These are phyloP conservation scores for Lycocorax pyrrhopterus DNA, from an alignment of 2,113 vertebrate genomes.

Conservation along the genomic window DNA sequence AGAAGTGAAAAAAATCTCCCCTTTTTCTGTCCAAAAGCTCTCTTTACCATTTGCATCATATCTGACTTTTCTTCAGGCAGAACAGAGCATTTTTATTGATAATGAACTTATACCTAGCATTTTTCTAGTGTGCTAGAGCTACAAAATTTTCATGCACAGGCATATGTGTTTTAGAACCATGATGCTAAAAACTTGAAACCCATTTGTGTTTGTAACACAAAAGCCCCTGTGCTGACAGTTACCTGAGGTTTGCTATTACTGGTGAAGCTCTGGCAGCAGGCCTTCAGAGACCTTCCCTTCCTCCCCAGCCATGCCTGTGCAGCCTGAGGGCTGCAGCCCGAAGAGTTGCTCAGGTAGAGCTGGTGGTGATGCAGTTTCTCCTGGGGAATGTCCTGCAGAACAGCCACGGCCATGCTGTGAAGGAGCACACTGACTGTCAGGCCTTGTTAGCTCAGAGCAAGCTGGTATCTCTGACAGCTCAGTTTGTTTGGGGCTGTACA, in stretches of 20 bases:
- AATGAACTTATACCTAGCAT: neutral
- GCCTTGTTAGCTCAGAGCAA: neutral
- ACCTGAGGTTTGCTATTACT: neutral
- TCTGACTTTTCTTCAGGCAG: neutral
- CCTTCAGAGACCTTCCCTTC: neutral
- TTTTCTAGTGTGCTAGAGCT: neutral
- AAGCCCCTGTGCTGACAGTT: neutral
- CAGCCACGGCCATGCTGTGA: neutral
- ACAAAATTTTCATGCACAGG: neutral
- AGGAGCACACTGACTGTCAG: neutral
- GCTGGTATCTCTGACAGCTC: constrained; percentile 12
- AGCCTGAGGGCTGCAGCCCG: constrained; percentile 57
- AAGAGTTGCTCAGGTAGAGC: constrained; percentile 66
- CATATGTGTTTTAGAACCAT: neutral
- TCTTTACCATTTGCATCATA: neutral
- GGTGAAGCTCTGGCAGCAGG: neutral
- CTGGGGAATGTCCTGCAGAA: constrained; percentile 71
- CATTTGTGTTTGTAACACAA: neutral
- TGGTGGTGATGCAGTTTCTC: constrained; percentile 64
- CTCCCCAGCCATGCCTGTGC: constrained; percentile 72
- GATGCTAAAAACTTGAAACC: neutral
- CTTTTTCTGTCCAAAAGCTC: neutral
- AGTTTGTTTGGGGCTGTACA: neutral
- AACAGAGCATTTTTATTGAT: neutral
- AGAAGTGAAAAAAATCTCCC: neutral